Evolutionary conservation across 2,797 vertebrate species (phyloP), one percentile per base, ranked within the genome.

Genomic region (Helostoma temminkii): DNA sequence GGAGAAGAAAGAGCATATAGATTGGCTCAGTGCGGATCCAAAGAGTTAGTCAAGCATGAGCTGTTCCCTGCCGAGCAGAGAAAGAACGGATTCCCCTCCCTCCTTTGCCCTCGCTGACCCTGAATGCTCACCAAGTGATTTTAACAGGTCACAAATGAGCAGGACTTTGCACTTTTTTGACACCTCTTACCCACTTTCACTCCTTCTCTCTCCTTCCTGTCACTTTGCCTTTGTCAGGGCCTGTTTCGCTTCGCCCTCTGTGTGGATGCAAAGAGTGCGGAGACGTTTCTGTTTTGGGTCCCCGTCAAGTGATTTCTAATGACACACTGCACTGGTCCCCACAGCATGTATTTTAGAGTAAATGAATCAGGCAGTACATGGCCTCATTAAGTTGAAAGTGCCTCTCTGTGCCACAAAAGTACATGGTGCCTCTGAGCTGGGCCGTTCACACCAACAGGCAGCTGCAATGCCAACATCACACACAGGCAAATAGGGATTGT

Each of bases 311-410:
- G 90, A 90, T 91, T 93, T 93, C 90, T 92, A 92, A 92, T 92
- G 89, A 91, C 85, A 92, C 85, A 45, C 79, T 91, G 74, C 78
- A 84, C 82, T 78, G 4, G 73, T 87, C 71, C 79, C 77, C 84
- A 74, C 89, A 91, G 84, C 89, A 78, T 92, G 84, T 90, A 91
- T 88, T 93, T 93, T 86, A 75, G 84, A 90, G 83, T 76, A 69
- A 90, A 90, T 87, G 85, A 92, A 90, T 90, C 86, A 77, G 82
- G 87, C 84, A 68, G 84, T 83, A 91, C 91, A 90, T 74, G 85
- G 87, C 80, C 89, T 92, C 85, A 78, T 93, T 91, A 92, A 89
- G 85, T 90, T 93, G 74, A 93, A 93, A 93, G 89, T 69, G 84
- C 85, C 82, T 81, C 74, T 24, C 58, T 53, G 12, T 7, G 78